Conservation (phyloP, 1,140 invertebrate genomes). For the Hestina assimilis region DNA sequence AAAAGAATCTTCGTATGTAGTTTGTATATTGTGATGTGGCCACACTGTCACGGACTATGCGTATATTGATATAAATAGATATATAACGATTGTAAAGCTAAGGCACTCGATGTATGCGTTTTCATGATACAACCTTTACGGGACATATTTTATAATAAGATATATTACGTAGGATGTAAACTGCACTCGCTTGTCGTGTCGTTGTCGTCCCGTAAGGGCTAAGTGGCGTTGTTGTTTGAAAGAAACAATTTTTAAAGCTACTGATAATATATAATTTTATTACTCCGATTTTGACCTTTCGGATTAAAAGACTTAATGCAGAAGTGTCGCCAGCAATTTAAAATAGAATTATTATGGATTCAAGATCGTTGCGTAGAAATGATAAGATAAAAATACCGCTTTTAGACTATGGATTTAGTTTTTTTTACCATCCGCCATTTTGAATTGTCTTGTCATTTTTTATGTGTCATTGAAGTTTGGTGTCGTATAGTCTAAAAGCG, state of each 20-base stretch:
- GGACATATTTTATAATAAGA: no score
- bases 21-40: conserved; percentile 39
- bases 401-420: conserved; percentile 29
- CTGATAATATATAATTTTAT: neutral
- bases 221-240: neutral
- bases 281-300: neutral
- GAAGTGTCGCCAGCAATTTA: conserved; percentile 7
- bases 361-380: conserved; percentile 42
- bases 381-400: conserved; percentile 37
- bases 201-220: conserved; percentile 2
- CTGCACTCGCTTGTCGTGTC: conserved; percentile 12
- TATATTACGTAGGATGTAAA: no score
- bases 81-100: conserved; percentile 30
- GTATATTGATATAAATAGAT: conserved; percentile 55
- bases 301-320: neutral
- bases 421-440: conserved; percentile 18
- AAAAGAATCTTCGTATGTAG: conserved; percentile 52
- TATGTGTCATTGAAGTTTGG: neutral
- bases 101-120: conserved; percentile 2
- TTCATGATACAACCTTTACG: no score
- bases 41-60: conserved; percentile 39
- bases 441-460: neutral
- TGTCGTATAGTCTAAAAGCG: conserved; percentile 29
- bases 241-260: neutral
- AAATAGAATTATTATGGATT: conserved; percentile 35